phyloP scores from a whole-genome alignment of 64 coral and sea anemone genomes.

The Pachyseris speciosa region DNA sequence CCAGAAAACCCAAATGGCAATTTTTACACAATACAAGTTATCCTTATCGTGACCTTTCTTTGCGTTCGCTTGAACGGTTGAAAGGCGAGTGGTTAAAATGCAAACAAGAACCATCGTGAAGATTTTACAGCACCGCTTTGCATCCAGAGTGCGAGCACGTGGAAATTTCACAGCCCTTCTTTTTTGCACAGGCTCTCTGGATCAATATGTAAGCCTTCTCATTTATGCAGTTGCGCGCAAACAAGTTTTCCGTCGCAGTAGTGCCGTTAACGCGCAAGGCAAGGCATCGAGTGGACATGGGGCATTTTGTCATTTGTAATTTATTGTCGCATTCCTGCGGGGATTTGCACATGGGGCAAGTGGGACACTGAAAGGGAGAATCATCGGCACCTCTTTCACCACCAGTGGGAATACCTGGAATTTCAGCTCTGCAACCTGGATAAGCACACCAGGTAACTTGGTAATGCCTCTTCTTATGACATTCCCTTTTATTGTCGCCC shows the following conservation, averaged over 20 bases:
- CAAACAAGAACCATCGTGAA: no score
- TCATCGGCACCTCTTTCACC: not conserved
- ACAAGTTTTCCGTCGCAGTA: not conserved
- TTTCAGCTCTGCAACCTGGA: conserved; percentile 14
- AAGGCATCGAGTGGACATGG: not conserved
- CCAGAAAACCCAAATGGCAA: no score
- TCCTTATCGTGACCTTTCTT: no score
- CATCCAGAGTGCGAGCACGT: conserved; percentile 1
- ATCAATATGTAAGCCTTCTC: conserved; percentile 2
- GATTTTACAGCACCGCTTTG: not conserved
- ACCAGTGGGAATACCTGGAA: not conserved
- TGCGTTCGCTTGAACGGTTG: no score
- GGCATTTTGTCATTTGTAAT: conserved; percentile 2
- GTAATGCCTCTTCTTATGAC: no score
- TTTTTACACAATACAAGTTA: no score
- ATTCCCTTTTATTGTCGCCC: no score
- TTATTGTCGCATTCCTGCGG: not conserved
- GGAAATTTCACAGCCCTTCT: not conserved
- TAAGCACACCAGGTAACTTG: no score
- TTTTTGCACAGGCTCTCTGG: not conserved
- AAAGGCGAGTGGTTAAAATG: no score
- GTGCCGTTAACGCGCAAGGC: not conserved
- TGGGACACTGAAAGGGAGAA: not conserved
- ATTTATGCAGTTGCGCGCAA: not conserved
- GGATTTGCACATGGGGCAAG: not conserved